These are phyloP conservation scores for Turnix velox DNA, from an alignment of 2,113 vertebrate genomes.

Conservation along the genomic window DNA sequence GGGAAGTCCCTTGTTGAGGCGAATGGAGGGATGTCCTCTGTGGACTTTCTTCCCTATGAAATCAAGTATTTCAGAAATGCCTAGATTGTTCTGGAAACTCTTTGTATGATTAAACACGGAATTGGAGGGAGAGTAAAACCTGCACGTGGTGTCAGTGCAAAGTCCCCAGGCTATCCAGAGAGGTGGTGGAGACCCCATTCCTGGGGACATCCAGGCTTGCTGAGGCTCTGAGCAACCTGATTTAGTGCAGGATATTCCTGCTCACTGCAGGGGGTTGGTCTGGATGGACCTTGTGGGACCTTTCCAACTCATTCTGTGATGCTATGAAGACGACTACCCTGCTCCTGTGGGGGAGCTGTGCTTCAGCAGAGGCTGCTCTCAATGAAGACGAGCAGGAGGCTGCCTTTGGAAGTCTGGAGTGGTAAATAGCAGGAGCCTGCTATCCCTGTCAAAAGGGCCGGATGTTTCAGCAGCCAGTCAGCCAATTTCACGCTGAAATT, in stretches of 20 bases:
- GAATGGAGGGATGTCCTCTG: neutral
- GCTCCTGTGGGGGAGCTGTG: neutral
- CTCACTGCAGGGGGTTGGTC: no score
- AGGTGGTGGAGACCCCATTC: no score
- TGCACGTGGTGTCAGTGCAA: neutral
- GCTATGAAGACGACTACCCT: neutral
- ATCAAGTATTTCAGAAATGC: neutral
- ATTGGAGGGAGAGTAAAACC: neutral
- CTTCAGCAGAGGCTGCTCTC: neutral
- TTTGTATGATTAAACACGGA: neutral
- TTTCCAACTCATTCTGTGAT: no score
- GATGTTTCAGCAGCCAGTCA: slow-evolving; percentile 57
- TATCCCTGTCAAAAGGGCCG: slow-evolving; percentile 52
- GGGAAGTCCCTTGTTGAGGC: neutral
- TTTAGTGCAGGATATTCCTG: no score
- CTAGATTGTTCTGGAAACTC: neutral
- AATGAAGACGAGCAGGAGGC: neutral
- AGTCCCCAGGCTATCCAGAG: no score
- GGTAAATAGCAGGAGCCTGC: slow-evolving; percentile 31
- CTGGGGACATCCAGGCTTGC: no score
- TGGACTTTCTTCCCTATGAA: neutral
- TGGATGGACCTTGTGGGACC: no score
- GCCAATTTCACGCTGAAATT: slow-evolving; percentile 72
- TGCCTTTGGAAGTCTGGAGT: neutral
- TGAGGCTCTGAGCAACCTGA: no score